These are phyloP conservation scores for Melanargia galathea DNA, from an alignment of 2,888 invertebrate genomes.

Conservation along the genomic window DNA sequence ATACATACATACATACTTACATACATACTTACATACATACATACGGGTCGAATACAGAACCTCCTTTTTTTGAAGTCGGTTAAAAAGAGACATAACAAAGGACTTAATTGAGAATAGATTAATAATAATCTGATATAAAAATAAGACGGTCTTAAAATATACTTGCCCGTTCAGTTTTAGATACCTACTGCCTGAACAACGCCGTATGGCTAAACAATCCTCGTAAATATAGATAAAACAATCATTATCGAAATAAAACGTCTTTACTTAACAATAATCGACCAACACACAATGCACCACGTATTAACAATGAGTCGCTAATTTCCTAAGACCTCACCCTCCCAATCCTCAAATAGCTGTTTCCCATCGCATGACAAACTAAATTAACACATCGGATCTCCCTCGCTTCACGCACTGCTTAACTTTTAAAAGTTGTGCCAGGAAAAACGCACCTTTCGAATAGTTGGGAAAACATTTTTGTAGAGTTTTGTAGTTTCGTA, in stretches of 20 bases:
- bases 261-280: neutral
- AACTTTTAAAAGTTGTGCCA: slow-evolving; percentile 20
- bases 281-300: slow-evolving; percentile 14
- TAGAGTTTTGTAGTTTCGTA: too few species aligned
- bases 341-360: slow-evolving; percentile 35
- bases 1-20: too few species aligned
- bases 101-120: too few species aligned
- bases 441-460: slow-evolving; percentile 21
- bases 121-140: too few species aligned
- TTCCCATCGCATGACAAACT: slow-evolving; percentile 74
- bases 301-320: slow-evolving; percentile 32
- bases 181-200: too few species aligned
- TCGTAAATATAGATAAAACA: neutral
- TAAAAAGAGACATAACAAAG: too few species aligned
- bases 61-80: too few species aligned
- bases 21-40: too few species aligned
- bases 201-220: too few species aligned
- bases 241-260: neutral
- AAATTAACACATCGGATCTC: slow-evolving; percentile 72
- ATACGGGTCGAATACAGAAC: too few species aligned
- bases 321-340: slow-evolving; percentile 50
- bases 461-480: slow-evolving; percentile 6
- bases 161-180: too few species aligned
- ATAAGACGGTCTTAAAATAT: too few species aligned
- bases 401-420: slow-evolving; percentile 31